A percentile compares a stretch with the other conserved stretches of the same genome.
These are phyloP conservation scores for Engraulis encrasicolus DNA, from an alignment of 2,113 vertebrate genomes.

Conservation along the genomic window DNA sequence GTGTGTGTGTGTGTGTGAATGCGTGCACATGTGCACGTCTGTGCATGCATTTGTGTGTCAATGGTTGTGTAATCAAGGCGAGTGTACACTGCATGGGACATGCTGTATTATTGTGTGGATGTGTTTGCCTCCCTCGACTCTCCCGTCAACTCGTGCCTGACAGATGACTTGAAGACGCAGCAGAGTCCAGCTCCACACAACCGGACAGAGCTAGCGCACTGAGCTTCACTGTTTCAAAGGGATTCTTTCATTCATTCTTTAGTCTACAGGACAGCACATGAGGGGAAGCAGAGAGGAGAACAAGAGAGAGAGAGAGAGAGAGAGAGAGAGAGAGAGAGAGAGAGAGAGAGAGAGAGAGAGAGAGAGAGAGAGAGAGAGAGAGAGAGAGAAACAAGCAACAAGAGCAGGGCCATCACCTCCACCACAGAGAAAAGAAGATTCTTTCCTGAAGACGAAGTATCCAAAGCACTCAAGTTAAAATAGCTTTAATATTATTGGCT, in stretches of 20 bases:
- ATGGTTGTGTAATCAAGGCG: not conserved
- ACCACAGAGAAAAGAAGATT: too few species aligned
- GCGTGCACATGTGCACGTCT: not conserved
- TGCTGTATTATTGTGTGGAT: not conserved
- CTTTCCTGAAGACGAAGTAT: too few species aligned
- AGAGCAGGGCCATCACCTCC: too few species aligned
- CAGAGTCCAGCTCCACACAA: not conserved
- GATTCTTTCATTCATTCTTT: not conserved
- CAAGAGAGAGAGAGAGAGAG: not conserved
- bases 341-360: not conserved
- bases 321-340: not conserved
- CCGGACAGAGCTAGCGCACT: too few species aligned
- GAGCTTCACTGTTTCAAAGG: not conserved
- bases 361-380: too few species aligned
- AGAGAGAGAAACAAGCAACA: not conserved
- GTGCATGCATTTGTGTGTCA: slow-evolving; percentile 25
- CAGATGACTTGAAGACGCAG: not conserved
- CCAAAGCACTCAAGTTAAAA: too few species aligned
- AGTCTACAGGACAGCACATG: not conserved
- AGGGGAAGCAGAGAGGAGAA: not conserved
- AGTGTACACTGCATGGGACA: not conserved
- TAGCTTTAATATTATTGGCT: too few species aligned
- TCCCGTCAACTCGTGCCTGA: not conserved
- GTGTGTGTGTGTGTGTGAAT: slow-evolving; percentile 29
- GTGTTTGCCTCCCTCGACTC: not conserved